A percentile compares a stretch with the other conserved stretches of the same genome.
Evolutionary conservation across 35 echinoderm and acorn worm species (phyloP).

Genomic region (Ophioderma brevispina): DNA sequence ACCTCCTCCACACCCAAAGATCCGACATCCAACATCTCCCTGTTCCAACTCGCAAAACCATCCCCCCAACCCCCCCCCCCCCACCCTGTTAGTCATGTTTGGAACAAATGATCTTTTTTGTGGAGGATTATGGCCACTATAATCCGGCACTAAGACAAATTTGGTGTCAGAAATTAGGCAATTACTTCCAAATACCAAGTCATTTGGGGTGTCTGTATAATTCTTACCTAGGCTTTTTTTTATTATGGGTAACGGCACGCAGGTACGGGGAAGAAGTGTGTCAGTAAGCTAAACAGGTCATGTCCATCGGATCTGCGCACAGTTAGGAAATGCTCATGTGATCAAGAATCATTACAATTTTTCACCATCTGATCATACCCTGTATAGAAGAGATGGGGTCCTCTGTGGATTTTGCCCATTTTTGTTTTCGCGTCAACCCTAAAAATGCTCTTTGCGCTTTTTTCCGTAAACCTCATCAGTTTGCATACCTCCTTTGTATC

Average conservation of each 20-base stretch:
- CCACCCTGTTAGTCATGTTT: neutral
- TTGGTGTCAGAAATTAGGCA: neutral
- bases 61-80: neutral
- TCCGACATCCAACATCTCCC: too few species aligned
- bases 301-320: neutral
- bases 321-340: neutral
- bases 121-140: neutral
- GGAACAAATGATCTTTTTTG: neutral
- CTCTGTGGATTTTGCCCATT: too few species aligned
- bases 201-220: neutral
- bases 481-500: too few species aligned
- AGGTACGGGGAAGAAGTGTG: neutral
- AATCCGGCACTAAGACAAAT: neutral
- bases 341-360: neutral
- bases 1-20: too few species aligned
- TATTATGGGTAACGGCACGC: neutral
- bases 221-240: neutral
- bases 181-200: neutral
- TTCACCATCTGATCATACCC: neutral
- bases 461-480: too few species aligned
- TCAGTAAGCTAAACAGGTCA: neutral
- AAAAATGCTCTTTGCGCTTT: too few species aligned
- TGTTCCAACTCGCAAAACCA: too few species aligned
- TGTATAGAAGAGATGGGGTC: neutral
- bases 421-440: too few species aligned